These are phyloP conservation scores for Halichoeres trimaculatus DNA, from an alignment of 2,113 vertebrate species.

Conservation along the genomic window DNA sequence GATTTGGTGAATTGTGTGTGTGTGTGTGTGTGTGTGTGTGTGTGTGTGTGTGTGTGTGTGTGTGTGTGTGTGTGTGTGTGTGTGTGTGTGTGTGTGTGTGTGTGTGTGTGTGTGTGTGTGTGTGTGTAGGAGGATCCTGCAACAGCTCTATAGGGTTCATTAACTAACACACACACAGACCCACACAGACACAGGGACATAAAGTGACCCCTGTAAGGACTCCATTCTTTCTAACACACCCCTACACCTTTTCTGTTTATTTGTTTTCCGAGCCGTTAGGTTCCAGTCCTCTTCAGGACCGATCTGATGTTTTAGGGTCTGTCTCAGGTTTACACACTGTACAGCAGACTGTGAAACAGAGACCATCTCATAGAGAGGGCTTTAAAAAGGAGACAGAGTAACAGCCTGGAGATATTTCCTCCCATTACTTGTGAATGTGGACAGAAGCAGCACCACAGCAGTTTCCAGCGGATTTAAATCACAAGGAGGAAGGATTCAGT, in stretches of 20 bases:
- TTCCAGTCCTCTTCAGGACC: conserved; percentile 44
- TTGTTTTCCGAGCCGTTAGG: conserved; percentile 76
- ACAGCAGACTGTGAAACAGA: background rate
- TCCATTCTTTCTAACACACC: conserved; percentile 74
- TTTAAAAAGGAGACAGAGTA: conserved; percentile 21
- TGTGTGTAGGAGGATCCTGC: conserved; percentile 11
- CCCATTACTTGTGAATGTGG: background rate
- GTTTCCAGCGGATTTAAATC: background rate
- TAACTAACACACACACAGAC: conserved; percentile 48
- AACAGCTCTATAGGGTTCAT: conserved; percentile 67
- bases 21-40: background rate
- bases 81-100: conserved; percentile 6
- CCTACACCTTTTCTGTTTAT: conserved; percentile 71
- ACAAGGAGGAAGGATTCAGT: background rate
- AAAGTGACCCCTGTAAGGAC: conserved; percentile 66
- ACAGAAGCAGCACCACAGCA: background rate
- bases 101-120: no score
- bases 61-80: no score
- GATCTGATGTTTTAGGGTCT: conserved; percentile 12
- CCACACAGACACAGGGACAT: conserved; percentile 20
- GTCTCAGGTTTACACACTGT: conserved; percentile 17
- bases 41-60: background rate
- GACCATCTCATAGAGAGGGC: background rate
- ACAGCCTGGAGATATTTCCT: background rate
- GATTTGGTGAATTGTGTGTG: conserved; percentile 61